phyloP scores from a whole-genome alignment of 2,113 vertebrate species.

The Dipodomys spectabilis region DNA sequence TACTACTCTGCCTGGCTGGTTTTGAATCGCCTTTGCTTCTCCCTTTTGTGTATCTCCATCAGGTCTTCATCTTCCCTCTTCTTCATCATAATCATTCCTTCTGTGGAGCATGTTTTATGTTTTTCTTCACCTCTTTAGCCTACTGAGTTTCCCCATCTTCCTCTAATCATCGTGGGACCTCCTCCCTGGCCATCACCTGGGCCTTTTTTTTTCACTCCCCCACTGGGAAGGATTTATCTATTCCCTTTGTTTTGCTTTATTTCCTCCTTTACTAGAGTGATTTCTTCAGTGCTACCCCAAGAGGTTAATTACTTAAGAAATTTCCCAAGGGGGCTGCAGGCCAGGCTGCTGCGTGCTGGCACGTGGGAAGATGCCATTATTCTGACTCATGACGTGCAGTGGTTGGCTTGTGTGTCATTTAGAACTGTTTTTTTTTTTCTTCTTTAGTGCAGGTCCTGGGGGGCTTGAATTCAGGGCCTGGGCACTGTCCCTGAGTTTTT shows the following conservation, averaged over 20 bases:
- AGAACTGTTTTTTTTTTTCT: too few species aligned
- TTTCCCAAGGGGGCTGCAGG: background rate
- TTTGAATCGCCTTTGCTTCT: background rate
- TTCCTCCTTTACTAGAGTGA: constrained; percentile 1
- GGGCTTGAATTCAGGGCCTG: too few species aligned
- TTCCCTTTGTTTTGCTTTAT: constrained; percentile 9
- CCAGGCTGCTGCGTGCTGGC: background rate
- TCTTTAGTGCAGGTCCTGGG: too few species aligned
- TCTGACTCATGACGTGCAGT: background rate
- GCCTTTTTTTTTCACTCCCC: background rate
- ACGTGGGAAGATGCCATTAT: background rate
- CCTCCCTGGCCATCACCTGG: background rate
- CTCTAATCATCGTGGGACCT: too few species aligned
- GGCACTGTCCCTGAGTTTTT: too few species aligned
- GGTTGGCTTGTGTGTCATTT: background rate
- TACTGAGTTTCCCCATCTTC: background rate
- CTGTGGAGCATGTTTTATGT: background rate
- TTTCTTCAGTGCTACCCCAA: background rate
- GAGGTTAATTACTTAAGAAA: constrained; percentile 5
- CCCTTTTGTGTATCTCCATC: background rate
- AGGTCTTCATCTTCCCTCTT: background rate
- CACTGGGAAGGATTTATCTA: background rate
- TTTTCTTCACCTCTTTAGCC: background rate
- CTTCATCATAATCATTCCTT: background rate
- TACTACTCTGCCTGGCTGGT: background rate